Evolutionary conservation across 2,113 vertebrate species (phyloP).

Genomic region (Scolopax mira): DNA sequence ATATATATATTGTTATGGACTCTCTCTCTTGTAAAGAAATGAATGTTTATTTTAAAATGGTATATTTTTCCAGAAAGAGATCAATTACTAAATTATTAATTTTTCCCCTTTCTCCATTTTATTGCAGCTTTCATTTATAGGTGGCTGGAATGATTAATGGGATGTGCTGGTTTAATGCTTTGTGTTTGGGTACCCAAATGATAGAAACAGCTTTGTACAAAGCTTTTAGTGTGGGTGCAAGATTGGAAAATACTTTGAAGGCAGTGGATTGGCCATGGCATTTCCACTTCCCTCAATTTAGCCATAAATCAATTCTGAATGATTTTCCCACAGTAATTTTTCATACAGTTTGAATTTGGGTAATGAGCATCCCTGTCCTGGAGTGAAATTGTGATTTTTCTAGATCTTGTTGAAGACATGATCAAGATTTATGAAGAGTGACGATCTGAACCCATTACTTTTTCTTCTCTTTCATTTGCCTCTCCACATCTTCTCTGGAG

Average conservation of each 20-base stretch:
- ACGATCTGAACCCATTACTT: constrained; percentile 22
- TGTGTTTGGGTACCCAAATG: constrained; percentile 66
- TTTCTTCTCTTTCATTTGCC: neutral
- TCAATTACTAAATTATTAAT: constrained; percentile 61
- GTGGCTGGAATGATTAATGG: constrained; percentile 69
- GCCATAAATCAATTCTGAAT: constrained; percentile 73
- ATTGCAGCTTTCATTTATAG: constrained; percentile 41
- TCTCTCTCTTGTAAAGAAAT: neutral
- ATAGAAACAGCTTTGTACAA: constrained; percentile 58
- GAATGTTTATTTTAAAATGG: constrained; percentile 5
- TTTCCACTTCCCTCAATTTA: constrained; percentile 61
- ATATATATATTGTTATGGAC: neutral
- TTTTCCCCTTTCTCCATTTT: constrained; percentile 19
- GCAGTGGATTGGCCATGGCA: constrained; percentile 36
- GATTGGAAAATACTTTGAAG: constrained; percentile 67
- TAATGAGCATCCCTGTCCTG: constrained; percentile 65
- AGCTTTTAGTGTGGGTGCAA: constrained; percentile 53
- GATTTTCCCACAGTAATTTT: constrained; percentile 69
- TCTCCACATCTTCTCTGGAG: neutral
- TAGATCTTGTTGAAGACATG: constrained; percentile 47
- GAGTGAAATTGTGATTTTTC: constrained; percentile 68
- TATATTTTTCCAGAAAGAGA: constrained; percentile 41
- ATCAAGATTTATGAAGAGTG: constrained; percentile 71
- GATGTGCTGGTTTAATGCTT: constrained; percentile 54
- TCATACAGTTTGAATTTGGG: constrained; percentile 64